A percentile compares a stretch with the other conserved stretches of the same genome.
Conservation (phyloP, 2,888 invertebrate species). For the Melieria omissa region DNA sequence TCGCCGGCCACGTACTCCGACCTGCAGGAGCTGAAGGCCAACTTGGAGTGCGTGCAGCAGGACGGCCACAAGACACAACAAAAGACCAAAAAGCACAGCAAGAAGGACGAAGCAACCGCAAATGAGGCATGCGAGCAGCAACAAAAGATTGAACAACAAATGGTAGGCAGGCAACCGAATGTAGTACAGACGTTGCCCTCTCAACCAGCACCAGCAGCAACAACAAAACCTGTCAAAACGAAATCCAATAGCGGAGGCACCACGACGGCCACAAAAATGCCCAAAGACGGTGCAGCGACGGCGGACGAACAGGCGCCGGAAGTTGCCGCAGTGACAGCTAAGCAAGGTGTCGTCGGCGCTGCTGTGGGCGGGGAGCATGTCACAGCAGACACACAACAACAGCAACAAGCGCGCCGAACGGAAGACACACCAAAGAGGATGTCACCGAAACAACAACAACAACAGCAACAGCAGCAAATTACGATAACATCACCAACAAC, state of each 20-base stretch:
- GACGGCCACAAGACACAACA: conserved; percentile 53
- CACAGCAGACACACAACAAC: conserved; percentile 8
- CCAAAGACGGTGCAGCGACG: conserved; percentile 13
- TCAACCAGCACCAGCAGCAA: background rate
- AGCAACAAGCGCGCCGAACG: too few species aligned
- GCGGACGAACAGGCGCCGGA: background rate
- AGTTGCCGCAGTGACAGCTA: background rate
- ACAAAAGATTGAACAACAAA: conserved; percentile 4
- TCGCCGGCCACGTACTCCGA: conserved; percentile 61
- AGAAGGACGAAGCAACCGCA: conserved; percentile 42
- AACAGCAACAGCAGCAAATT: conserved; percentile 13
- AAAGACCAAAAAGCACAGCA: conserved; percentile 46
- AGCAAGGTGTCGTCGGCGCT: background rate
- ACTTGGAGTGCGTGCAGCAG: conserved; percentile 54
- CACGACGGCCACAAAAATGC: background rate
- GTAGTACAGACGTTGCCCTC: background rate
- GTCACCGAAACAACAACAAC: background rate
- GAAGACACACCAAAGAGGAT: conserved; percentile 23
- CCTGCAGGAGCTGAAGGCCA: conserved; percentile 57
- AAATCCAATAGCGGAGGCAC: too few species aligned
- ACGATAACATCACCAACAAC: conserved; percentile 38
- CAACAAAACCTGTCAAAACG: conserved; percentile 6
- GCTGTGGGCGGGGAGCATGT: conserved; percentile 5
- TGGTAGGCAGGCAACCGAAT: background rate
- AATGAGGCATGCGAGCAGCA: background rate